Base-by-base conservation (phyloP, 2,888 invertebrate species). In the Plagodis dolabraria region DNA sequence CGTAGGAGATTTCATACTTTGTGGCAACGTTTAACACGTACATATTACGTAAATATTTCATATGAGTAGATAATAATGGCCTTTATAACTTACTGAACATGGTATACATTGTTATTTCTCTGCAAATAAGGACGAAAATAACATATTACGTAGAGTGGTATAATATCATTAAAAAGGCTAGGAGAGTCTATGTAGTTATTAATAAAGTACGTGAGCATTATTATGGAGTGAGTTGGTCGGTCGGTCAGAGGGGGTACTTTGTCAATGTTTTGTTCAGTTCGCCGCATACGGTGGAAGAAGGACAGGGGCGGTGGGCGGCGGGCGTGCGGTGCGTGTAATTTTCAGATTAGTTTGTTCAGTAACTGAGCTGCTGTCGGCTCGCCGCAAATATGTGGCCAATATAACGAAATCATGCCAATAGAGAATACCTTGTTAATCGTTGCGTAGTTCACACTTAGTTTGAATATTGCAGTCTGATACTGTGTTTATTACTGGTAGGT, bases 291-390 rank as follows among this genome's bases (percentile, higher is more conserved):
- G 60, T 60, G 64, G 62, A 55, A 65, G 65, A 67, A 68, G 70
- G 65, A 70, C 65, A 63, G 61, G 57, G 60, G 56, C 54, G 65
- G 65, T 57, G 56, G 67, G 69, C 54, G 68, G 75, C 64, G 9
- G 36, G 36, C 36, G 9, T 36, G 36, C 36, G 22, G 63, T 65
- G 79, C 82, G 85, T 86, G 86, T 91, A 87, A 91, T 91, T 91
- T 90, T 83, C 89, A 89, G 89, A 92, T 91, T 91, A 91, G 91
- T 91, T 91, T 91, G 88, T 86, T 88, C 83, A 87, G 88, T 76
- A 83, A 82, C 81, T 83, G 80, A 82, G 82, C 76, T 70, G 75
- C 65, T 75, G 76, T 70, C 74, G 75, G 72, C 71, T 67, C 64
- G 76, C 81, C 82, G 79, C 85, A 89, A 89, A 88, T 88, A 88